Base-by-base conservation (phyloP, 2,113 vertebrate genomes). In the Oreochromis aureus region DNA sequence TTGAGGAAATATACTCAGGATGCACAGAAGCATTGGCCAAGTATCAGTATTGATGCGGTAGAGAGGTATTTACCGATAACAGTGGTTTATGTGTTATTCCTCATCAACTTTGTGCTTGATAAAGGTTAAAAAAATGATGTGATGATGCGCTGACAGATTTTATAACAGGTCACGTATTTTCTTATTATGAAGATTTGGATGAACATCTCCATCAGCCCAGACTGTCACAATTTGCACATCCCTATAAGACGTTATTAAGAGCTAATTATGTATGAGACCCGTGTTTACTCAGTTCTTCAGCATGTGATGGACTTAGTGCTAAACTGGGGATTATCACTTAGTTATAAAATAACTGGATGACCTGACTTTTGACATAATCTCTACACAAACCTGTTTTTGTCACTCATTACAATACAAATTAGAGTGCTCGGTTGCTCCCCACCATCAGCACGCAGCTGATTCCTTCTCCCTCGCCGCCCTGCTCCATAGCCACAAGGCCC, bases 401-500 rank as follows among this genome's bases (percentile, higher is more conserved):
- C 39, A 44, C 15, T 82, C 22, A 12, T n/a, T 22, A 81, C 82
- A 86, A 82, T 44, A 32, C 24, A 2, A 48, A 73, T 79, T 44
- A 73, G 59, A 16, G 36, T 34, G 13, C 61, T 73, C 7, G 44
- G 7, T 7, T 36, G 13, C 27, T 24, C 66, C 19, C 53, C 71
- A 46, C 19, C 71, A 55, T 79, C 61, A 82, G 89, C 84, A 76
- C 27, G 71, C 54, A 19, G 89, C 81, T 87, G 82, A n/a, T 66
- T 27, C 24, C 78, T 84, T 81, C 54, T 34, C 63, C 44, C 53
- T 55, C 44, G 1, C 85, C 54, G 15, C 66, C 27, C 15, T 46
- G 61, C 56, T 73, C 80, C n/a, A 54, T 83, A 89, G 78, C 86
- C 89, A 86, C 56, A 78, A 73, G 73, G n/a, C 90, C 89, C 89